Conservation (phyloP, 2,888 invertebrate species). For the Leptopilina drosophilae region DNA sequence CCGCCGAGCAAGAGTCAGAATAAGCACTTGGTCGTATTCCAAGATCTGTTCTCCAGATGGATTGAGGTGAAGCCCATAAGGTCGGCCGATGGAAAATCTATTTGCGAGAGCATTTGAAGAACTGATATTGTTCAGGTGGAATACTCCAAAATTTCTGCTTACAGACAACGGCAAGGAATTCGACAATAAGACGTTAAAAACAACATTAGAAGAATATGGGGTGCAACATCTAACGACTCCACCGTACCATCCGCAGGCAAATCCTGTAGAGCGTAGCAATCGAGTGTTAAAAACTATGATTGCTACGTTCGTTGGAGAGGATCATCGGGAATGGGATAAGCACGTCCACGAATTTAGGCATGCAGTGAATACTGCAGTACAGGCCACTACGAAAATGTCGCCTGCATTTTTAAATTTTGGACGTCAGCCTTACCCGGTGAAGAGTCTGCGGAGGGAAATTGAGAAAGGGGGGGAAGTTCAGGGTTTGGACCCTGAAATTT, state of each 20-base stretch:
- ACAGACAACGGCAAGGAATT: background rate
- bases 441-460: background rate
- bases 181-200: background rate
- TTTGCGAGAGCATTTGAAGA: conserved; percentile 25
- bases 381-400: background rate
- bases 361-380: background rate
- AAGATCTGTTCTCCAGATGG: conserved; percentile 30
- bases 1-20: background rate
- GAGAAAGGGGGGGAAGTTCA: background rate
- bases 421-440: background rate
- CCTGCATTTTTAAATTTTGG: background rate
- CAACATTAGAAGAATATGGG: background rate
- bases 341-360: background rate
- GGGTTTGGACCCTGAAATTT: background rate
- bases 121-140: conserved; percentile 17
- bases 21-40: conserved; percentile 10
- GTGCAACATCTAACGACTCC: background rate
- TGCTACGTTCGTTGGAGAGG: background rate
- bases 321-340: background rate
- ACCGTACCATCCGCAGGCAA: background rate
- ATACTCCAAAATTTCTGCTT: background rate
- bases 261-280: background rate
- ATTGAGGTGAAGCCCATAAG: conserved; percentile 9
- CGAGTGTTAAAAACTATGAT: background rate
- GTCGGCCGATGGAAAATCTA: background rate